phyloP scores from a whole-genome alignment of 1,140 invertebrate genomes.

The Galendromus occidentalis region DNA sequence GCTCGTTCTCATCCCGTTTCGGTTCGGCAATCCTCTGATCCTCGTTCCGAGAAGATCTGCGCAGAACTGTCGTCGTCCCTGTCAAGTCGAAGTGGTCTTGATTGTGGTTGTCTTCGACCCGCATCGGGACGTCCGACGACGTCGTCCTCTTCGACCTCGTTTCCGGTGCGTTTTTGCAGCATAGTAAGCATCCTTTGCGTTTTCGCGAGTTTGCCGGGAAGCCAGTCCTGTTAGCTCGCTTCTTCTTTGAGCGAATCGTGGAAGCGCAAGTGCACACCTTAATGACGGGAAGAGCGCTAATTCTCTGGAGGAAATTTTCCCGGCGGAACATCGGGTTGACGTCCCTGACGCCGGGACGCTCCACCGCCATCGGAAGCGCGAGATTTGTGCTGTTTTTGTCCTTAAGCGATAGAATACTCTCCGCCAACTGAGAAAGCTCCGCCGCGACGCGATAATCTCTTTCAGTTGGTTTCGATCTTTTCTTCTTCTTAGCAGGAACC shows the following conservation, averaged over 20 bases:
- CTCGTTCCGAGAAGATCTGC: too few species aligned
- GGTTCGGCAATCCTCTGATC: too few species aligned
- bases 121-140: background rate
- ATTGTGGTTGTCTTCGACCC: too few species aligned
- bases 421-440: slow-evolving; percentile 10
- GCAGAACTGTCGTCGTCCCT: too few species aligned
- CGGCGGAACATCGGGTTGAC: slow-evolving; percentile 5
- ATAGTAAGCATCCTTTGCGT: background rate
- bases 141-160: background rate
- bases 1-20: background rate
- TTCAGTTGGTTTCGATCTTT: slow-evolving; percentile 6
- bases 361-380: background rate
- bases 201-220: background rate
- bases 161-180: background rate
- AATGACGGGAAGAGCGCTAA: background rate
- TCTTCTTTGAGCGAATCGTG: background rate
- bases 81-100: too few species aligned
- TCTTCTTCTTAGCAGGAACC: slow-evolving; percentile 11
- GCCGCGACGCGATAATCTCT: background rate
- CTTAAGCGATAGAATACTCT: background rate
- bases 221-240: slow-evolving; percentile 3
- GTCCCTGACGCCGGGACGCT: background rate
- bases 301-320: background rate
- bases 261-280: background rate
- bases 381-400: background rate